These are phyloP conservation scores for Tribolium freemani DNA, from an alignment of 2,888 invertebrate species.

Conservation along the genomic window DNA sequence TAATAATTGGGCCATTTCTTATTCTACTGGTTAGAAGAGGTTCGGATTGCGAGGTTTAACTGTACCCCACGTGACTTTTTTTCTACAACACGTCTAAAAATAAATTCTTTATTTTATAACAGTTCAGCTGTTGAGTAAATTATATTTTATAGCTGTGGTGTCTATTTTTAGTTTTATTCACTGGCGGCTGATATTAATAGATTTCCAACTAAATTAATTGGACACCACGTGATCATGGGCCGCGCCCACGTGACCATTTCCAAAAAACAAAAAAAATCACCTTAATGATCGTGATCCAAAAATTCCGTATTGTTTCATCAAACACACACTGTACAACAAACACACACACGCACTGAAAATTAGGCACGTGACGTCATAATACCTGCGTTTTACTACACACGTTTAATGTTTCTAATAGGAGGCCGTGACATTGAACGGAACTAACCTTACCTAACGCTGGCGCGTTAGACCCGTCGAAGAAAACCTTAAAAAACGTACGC, in stretches of 20 bases:
- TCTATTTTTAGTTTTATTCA: neutral
- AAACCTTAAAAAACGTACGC: neutral
- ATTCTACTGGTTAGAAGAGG: too few relatives aligned
- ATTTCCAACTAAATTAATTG: neutral
- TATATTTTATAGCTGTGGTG: neutral
- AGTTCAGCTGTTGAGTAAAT: neutral
- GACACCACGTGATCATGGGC: neutral
- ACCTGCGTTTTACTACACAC: constrained; percentile 29
- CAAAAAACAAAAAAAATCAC: neutral
- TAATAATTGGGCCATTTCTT: too few relatives aligned
- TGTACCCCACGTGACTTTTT: neutral
- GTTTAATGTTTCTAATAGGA: constrained; percentile 40
- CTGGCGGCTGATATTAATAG: neutral
- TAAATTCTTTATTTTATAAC: neutral
- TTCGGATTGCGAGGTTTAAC: too few relatives aligned
- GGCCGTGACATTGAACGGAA: constrained; percentile 44
- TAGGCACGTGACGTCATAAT: constrained; percentile 34
- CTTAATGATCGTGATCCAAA: neutral
- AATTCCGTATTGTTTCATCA: neutral
- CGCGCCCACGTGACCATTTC: neutral
- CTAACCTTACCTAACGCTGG: constrained; percentile 43
- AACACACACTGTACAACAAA: neutral
- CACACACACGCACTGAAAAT: constrained; percentile 24
- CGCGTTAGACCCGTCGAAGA: constrained; percentile 27
- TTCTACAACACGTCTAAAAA: too few relatives aligned